Conservation (phyloP, 92 coral and sea anemone genomes). For the Parazoanthus darwini region DNA sequence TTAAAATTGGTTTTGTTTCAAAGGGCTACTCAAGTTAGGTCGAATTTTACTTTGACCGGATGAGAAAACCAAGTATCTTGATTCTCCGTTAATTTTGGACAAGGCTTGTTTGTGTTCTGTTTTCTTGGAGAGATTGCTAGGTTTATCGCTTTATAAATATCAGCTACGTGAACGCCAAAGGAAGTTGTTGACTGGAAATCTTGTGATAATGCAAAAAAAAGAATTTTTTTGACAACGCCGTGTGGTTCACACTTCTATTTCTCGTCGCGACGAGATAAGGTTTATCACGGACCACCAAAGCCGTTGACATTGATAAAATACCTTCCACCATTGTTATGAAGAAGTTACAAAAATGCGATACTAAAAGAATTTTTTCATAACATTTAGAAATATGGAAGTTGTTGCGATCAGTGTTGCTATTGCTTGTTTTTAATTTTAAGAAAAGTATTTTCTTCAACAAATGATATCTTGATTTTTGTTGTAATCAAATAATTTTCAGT, state of each 20-base stretch:
- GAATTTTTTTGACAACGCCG: not conserved
- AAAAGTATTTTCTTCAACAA: too few relatives aligned
- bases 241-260: conserved; percentile 20
- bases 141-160: conserved; percentile 29
- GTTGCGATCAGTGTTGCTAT: not conserved
- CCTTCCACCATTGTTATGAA: not conserved
- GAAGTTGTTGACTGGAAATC: conserved; percentile 12
- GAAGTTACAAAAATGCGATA: not conserved
- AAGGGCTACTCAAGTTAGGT: not conserved
- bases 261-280: conserved; percentile 46
- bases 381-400: not conserved
- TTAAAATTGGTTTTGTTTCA: not conserved
- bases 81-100: not conserved
- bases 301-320: not conserved
- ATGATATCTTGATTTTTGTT: not conserved
- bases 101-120: not conserved
- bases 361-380: not conserved
- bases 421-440: not conserved
- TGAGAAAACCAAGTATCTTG: not conserved
- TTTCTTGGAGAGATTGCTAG: conserved; percentile 7
- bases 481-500: not conserved
- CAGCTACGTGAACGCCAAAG: conserved; percentile 25
- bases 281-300: conserved; percentile 29
- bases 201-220: conserved; percentile 21
- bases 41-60: not conserved